Evolutionary conservation across 2,888 invertebrate species (phyloP).

Genomic region (Caenorhabditis imperialis): DNA sequence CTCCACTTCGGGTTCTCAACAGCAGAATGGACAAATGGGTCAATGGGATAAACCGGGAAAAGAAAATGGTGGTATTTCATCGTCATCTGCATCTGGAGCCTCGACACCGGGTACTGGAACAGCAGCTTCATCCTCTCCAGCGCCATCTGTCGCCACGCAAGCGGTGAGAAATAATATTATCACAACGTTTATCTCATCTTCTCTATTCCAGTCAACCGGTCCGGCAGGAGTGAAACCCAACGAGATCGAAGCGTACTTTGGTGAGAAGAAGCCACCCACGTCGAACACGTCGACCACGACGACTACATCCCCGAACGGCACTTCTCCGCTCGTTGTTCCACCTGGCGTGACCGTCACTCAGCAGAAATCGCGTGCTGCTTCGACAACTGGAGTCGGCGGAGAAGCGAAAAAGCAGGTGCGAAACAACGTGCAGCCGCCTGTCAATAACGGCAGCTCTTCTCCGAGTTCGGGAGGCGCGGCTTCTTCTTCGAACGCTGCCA

Average conservation of each 20-base stretch:
- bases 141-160: not conserved
- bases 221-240: conserved; percentile 51
- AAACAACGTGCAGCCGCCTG: not conserved
- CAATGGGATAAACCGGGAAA: too few relatives aligned
- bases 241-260: conserved; percentile 39
- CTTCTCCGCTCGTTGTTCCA: too few relatives aligned
- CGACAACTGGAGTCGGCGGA: conserved; percentile 39
- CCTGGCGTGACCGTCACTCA: not conserved
- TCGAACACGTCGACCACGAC: not conserved
- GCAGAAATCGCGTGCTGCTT: conserved; percentile 29
- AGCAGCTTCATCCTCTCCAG: conserved; percentile 4
- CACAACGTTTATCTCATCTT: too few relatives aligned
- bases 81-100: conserved; percentile 24
- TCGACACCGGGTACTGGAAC: conserved; percentile 9
- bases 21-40: too few relatives aligned
- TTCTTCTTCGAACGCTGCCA: not conserved
- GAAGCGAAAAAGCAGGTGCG: conserved; percentile 40
- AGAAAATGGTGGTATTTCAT: not conserved
- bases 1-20: too few relatives aligned
- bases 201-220: too few relatives aligned
- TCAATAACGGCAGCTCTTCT: not conserved
- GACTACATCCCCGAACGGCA: not conserved
- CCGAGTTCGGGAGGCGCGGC: not conserved
- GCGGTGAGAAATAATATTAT: too few relatives aligned
- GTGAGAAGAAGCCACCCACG: conserved; percentile 28